Percentiles rank a stretch among this genome's conserved stretches.
These are phyloP conservation scores for Ceratosolen fusciceps DNA, from an alignment of 1,140 invertebrate genomes.

Conservation along the genomic window DNA sequence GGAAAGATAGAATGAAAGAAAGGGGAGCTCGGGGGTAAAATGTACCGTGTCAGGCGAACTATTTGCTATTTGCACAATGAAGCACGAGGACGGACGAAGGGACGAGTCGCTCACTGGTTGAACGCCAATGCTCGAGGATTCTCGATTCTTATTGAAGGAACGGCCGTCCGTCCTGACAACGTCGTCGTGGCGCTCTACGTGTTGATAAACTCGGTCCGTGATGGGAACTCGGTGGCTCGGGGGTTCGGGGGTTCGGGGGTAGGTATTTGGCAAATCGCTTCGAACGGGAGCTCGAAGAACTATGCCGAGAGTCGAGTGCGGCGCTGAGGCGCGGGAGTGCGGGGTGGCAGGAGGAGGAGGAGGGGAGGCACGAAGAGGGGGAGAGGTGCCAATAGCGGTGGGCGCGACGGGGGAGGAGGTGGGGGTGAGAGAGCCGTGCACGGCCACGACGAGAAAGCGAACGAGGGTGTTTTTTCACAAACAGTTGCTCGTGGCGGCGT, in stretches of 20 bases:
- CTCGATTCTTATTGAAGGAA: no score
- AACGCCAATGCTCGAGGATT: no score
- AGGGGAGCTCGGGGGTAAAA: no score
- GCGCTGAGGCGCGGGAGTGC: no score
- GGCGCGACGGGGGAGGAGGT: conserved; percentile 54
- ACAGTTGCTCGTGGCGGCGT: conserved; percentile 68
- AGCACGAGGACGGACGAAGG: no score
- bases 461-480: conserved; percentile 72
- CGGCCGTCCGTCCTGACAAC: neutral
- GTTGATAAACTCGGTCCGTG: conserved; percentile 66
- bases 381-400: conserved; percentile 52
- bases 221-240: no score
- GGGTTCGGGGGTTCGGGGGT: no score
- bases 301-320: conserved; percentile 9
- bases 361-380: conserved; percentile 20
- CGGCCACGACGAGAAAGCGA: conserved; percentile 54
- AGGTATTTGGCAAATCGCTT: conserved; percentile 52
- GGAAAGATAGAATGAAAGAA: no score
- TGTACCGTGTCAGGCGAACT: no score
- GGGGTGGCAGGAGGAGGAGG: conserved; percentile 7
- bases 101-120: no score
- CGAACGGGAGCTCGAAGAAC: conserved; percentile 44
- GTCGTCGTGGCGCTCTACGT: conserved; percentile 58
- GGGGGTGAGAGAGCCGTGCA: no score
- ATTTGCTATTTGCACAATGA: no score